Percentiles rank a stretch among this genome's conserved stretches.
phyloP scores from a whole-genome alignment of 2,888 invertebrate genomes.

The Gymnocheta viridis region DNA sequence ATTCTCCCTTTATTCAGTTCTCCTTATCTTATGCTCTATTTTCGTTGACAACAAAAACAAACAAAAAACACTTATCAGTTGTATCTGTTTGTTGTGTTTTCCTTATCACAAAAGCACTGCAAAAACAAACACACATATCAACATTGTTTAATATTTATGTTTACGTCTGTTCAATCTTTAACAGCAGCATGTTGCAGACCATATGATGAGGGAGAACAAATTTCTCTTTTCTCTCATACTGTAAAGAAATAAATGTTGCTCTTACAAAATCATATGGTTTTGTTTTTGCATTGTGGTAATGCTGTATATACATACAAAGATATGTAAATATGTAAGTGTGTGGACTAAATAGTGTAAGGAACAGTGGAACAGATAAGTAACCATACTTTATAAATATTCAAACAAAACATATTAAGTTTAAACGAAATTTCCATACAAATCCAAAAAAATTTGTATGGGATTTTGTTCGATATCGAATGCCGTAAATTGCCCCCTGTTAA shows the following conservation, averaged over 20 bases:
- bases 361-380: not conserved
- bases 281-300: slow-evolving; percentile 53
- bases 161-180: not conserved
- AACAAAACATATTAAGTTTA: too few relatives aligned
- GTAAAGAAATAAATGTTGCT: slow-evolving; percentile 24
- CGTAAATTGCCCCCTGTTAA: too few relatives aligned
- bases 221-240: slow-evolving; percentile 14
- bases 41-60: slow-evolving; percentile 23
- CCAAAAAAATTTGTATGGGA: too few relatives aligned
- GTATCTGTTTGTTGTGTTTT: slow-evolving; percentile 8
- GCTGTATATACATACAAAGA: not conserved
- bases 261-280: slow-evolving; percentile 69
- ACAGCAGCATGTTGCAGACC: slow-evolving; percentile 71
- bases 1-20: slow-evolving; percentile 14
- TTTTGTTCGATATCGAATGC: too few relatives aligned
- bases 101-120: slow-evolving; percentile 8
- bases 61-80: slow-evolving; percentile 28
- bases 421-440: too few relatives aligned
- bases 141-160: slow-evolving; percentile 12
- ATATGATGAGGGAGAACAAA: not conserved
- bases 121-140: slow-evolving; percentile 14
- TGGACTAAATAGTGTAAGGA: not conserved
- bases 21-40: slow-evolving; percentile 9
- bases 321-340: not conserved
- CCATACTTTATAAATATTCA: too few relatives aligned